Evolutionary conservation across 2,888 invertebrate species (phyloP), one percentile per base, ranked within the genome.

Genomic region (Ephialtes manifestator): DNA sequence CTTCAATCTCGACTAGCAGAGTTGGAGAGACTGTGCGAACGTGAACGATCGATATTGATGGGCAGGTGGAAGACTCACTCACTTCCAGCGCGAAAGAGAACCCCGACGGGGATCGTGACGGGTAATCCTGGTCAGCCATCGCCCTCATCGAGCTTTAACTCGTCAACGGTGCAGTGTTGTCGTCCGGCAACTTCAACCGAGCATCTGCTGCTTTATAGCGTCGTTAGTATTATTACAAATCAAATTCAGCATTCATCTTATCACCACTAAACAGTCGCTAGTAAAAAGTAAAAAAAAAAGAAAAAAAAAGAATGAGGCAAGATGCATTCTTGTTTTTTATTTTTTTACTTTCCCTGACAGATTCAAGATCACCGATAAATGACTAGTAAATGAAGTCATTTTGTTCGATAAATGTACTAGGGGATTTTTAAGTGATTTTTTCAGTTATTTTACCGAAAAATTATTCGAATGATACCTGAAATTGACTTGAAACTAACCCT

Each of bases 1-100:
- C 94, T 98, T 31, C 98, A 98, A 94, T 96, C 96, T 63, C 98
- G 98, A 94, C 96, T 98, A 96, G 96, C 96, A 65, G 98, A 98
- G 93, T 94, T 98, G 75, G 98, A 98, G 92, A 96, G 97, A 76
- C 95, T 98, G 7, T 97, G 97, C 89, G 94, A 97, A 77, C 95
- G 97, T 4, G 98, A 98, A 93, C 96, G 97, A 77, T 97, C 98
- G 91, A 95, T 98, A 13, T 95, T 97, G 63, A 97, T 97, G 94
- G 96, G 97, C 28, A 97, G 97, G 93, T 98, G 98, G 98, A 98
- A 98, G 94, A 98, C 98, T 0, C 98, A 98, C 93, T 98, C 97
- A 92, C 94, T 98, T 87, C 98, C 98, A 15, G 98, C 98, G 0
- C 95, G 98, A 84, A 98, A 98, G 93, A 97, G 97, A 94, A 96